Evolutionary conservation across 2,113 vertebrate genomes (phyloP), one percentile per base, ranked within the genome.

Genomic region (Ancistrus triradiatus): DNA sequence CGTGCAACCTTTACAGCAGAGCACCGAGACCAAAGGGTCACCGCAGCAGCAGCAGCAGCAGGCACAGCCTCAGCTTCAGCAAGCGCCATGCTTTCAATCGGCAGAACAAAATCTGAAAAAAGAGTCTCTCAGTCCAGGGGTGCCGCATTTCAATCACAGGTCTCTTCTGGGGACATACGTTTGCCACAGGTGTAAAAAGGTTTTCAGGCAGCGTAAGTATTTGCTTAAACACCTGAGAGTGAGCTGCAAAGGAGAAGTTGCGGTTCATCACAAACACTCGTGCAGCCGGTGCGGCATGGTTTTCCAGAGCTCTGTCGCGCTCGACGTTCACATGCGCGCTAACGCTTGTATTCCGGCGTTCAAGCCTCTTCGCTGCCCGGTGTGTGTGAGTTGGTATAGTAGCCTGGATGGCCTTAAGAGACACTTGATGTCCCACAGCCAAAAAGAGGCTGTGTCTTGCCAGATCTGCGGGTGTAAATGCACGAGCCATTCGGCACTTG

Each of bases 381-480:
- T 84, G 42, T 88, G 88, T 63, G 72, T 80, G 2, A 84, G 84
- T 65, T 87, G 84, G 81, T 90, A 87, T 33, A 79, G 82, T 44
- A 82, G 82, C 0, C 52, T 81, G 51, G 85, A 85, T 3, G 78
- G 78, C 60, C 74, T 90, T 21, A 84, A 90, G 75, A 87, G 80
- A 69, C 88, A 90, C 71, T 64, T 90, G 62, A 70, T 86, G 2
- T 79, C 78, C 51, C 88, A 90, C 74, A 88, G 84, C 64, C 78
- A 80, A 38, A 72, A 80, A 4, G 73, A 82, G 2, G 60, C 71
- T 0, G 77, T 78, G 43, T 74, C 48, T 11, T 89, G 88, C 19
- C 80, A 83, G 22, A 72, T 86, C 10, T 89, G 88, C 68, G 80
- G 82, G 59, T 80, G 81, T 3, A 83, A 56, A 1, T 89, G 83